Conservation (phyloP, 2,888 invertebrate species). For the Drosophila falleni region DNA sequence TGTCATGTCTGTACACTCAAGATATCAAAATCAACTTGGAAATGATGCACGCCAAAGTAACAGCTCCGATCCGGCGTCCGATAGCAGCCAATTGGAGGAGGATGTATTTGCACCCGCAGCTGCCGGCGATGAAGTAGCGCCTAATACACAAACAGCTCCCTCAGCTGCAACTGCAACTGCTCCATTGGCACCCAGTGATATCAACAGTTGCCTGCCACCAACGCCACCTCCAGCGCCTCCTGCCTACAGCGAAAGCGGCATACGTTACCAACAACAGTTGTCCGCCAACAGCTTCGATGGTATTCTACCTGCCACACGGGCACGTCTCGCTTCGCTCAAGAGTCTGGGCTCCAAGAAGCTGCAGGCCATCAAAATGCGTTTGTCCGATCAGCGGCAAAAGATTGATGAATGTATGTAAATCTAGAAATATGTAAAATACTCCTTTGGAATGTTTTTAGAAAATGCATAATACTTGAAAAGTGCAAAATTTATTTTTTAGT, state of each 20-base stretch:
- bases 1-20: constrained; percentile 83
- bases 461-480: too few relatives aligned
- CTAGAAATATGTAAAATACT: too few relatives aligned
- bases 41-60: constrained; percentile 73
- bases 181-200: constrained; percentile 21
- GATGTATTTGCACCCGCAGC: constrained; percentile 75
- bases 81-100: constrained; percentile 82
- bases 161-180: constrained; percentile 2
- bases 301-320: constrained; percentile 85
- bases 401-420: constrained; percentile 84
- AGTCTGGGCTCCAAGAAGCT: constrained; percentile 90
- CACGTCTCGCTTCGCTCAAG: constrained; percentile 88
- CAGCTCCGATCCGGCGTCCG: constrained; percentile 83
- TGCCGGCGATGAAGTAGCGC: constrained; percentile 62
- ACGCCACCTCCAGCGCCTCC: constrained; percentile 68
- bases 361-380: constrained; percentile 88
- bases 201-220: constrained; percentile 4
- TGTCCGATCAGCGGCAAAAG: constrained; percentile 86
- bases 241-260: constrained; percentile 65
- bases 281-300: constrained; percentile 65
- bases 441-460: too few relatives aligned
- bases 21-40: constrained; percentile 37
- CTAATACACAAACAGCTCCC: constrained; percentile 42
- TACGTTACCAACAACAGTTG: constrained; percentile 74
- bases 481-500: too few relatives aligned